phyloP scores from a whole-genome alignment of 2,888 invertebrate genomes.

The Cancer borealis region DNA sequence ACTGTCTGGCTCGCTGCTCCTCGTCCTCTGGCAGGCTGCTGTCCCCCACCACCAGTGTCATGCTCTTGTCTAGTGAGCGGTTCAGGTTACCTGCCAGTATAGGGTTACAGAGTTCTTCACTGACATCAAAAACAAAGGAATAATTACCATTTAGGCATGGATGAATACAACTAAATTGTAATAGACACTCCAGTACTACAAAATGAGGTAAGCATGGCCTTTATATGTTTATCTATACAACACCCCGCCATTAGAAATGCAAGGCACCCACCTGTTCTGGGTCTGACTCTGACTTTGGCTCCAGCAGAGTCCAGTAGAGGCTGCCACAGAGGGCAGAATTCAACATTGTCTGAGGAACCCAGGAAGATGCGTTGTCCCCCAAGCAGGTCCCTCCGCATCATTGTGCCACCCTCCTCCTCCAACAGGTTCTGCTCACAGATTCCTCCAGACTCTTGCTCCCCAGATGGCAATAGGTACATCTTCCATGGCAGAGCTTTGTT shows the following conservation, averaged over 20 bases:
- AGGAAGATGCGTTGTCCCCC: constrained; percentile 73
- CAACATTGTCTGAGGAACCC: constrained; percentile 67
- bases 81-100: constrained; percentile 65
- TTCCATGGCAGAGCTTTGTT: constrained; percentile 49
- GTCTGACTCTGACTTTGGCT: constrained; percentile 71
- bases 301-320: constrained; percentile 67
- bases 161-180: background rate
- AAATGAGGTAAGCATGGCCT: background rate
- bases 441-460: constrained; percentile 57
- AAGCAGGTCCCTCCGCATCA: constrained; percentile 1
- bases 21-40: constrained; percentile 69
- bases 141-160: background rate
- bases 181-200: background rate
- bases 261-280: constrained; percentile 44
- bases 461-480: constrained; percentile 60
- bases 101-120: background rate
- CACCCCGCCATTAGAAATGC: background rate
- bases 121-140: background rate
- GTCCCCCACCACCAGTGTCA: constrained; percentile 73
- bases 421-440: constrained; percentile 65
- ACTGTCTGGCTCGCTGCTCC: constrained; percentile 65
- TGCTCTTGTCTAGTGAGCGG: constrained; percentile 70
- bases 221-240: background rate
- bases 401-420: constrained; percentile 31
- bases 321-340: constrained; percentile 69